These are phyloP conservation scores for Muricea muricata DNA, from an alignment of 92 coral and sea anemone genomes.

Conservation along the genomic window DNA sequence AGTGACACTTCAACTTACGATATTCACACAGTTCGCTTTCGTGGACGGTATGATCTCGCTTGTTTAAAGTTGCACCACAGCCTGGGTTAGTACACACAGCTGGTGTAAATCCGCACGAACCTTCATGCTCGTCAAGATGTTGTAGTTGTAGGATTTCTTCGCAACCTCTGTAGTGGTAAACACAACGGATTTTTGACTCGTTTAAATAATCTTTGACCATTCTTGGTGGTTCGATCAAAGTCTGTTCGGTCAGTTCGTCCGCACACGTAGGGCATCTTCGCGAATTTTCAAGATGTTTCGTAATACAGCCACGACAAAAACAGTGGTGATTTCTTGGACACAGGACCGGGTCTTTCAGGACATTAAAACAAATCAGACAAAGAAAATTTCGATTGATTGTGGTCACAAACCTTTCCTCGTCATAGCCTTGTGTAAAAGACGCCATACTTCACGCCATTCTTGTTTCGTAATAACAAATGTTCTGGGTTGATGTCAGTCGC, in stretches of 20 bases:
- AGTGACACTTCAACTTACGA: background rate
- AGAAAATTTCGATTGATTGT: background rate
- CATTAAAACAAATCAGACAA: background rate
- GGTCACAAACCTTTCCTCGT: background rate
- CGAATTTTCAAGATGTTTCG: background rate
- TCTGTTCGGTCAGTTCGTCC: background rate
- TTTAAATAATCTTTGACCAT: background rate
- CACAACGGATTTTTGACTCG: background rate
- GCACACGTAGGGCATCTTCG: slow-evolving; percentile 1
- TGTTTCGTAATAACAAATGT: background rate
- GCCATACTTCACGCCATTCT: slow-evolving; percentile 2
- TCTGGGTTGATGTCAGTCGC: background rate
- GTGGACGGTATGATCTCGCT: background rate
- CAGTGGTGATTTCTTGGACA: background rate
- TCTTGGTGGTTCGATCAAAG: background rate
- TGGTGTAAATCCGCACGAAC: background rate
- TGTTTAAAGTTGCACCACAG: background rate
- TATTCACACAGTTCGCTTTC: background rate
- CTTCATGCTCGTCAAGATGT: background rate
- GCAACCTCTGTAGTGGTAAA: background rate
- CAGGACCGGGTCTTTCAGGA: background rate
- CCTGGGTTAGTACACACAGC: background rate
- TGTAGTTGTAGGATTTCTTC: background rate
- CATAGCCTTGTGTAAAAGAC: background rate
- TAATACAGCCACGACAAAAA: background rate